Conservation (phyloP, 2,113 vertebrate species). For the Procapra przewalskii region DNA sequence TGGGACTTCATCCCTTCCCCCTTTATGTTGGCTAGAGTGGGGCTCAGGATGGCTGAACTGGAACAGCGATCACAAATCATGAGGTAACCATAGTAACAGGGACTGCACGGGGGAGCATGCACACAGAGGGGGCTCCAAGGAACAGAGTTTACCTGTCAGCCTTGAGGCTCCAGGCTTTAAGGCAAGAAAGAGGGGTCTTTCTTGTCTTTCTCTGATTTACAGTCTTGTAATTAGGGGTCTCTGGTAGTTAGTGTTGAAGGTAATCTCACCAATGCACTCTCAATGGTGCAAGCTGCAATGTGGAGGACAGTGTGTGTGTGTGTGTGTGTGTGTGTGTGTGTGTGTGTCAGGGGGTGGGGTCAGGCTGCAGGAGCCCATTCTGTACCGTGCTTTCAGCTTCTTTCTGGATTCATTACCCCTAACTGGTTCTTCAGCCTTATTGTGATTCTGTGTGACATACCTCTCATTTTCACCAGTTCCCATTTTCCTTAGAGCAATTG, state of each 20-base stretch:
- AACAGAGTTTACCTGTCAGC: not conserved
- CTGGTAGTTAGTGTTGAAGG: not conserved
- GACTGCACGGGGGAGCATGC: not conserved
- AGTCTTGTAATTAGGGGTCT: not conserved
- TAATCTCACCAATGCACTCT: no score
- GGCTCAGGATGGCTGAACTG: not conserved
- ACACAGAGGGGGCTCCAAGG: not conserved
- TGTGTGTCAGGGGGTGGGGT: rapidly evolving
- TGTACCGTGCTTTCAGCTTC: not conserved
- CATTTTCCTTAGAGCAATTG: not conserved
- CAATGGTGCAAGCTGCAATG: not conserved
- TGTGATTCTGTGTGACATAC: not conserved
- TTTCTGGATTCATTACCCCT: not conserved
- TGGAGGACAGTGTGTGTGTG: not conserved
- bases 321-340: no score
- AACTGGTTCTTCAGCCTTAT: not conserved
- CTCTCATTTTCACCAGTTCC: not conserved
- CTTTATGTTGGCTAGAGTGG: not conserved
- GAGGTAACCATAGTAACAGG: not conserved
- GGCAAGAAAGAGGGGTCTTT: not conserved
- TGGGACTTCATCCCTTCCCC: not conserved
- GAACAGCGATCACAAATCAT: not conserved
- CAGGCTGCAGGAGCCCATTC: not conserved
- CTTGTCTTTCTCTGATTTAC: not conserved
- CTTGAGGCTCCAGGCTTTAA: not conserved